Evolutionary conservation across 2,888 invertebrate genomes (phyloP), one percentile per base, ranked within the genome.

Genomic region (Xestia sexstrigata): DNA sequence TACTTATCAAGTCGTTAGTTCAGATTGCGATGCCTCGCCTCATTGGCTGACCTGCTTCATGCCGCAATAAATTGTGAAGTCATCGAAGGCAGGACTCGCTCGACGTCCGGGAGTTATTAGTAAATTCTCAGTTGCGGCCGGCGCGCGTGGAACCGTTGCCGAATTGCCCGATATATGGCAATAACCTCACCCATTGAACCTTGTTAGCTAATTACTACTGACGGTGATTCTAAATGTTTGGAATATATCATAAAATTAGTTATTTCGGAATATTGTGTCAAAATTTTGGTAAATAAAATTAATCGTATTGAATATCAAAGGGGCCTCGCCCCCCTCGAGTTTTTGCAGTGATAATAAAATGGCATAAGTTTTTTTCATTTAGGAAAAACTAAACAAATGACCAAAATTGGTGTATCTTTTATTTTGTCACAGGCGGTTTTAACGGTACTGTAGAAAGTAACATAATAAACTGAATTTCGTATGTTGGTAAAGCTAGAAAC

Each of bases 81-180:
- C 82, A 73, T 76, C 58, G 70, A 67, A 62, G 58, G 69, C 49
- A 71, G 62, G 42, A 74, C 55, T 75, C 42, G 71, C 47, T 72
- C 69, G 15, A 70, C 66, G 65, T 70, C 39, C 60, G 71, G 45
- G 49, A 67, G 86, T 76, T 82, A 82, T 82, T 73, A 82, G 77
- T 69, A 67, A 85, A 82, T 75, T 75, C 58, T 67, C 72, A 63
- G 30, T 82, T 70, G 71, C 49, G 55, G 76, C 15, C 6, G 23
- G 4, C 17, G 35, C 62, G 4, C 17, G 35, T 67, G 20, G 55
- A 70, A 69, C 69, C 65, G 30, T 52, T 58, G 45, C 70, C 49
- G 70, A 70, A 78, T 63, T 60, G 55, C 15, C 49, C 62, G 62
- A 52, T 71, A 71, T 65, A 63, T 42, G 69, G 39, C 47, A 69